Base-by-base conservation (phyloP, 2,888 invertebrate species). In the Drosophila stalkeri region DNA sequence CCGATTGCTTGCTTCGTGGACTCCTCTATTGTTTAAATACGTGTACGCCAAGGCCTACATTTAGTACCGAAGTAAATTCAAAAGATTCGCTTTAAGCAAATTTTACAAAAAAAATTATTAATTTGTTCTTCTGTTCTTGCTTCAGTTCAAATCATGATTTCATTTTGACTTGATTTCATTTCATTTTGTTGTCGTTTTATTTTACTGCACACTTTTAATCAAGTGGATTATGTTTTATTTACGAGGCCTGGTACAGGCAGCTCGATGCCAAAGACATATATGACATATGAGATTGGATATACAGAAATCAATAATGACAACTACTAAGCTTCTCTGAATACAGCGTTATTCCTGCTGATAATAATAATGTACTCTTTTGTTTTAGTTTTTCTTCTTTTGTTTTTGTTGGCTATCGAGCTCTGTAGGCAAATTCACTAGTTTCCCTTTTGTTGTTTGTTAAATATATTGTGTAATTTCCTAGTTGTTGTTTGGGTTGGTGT, bases 381-480 rank as follows among this genome's bases (percentile, higher is more conserved):
- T 33, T 31, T 33, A 1, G 1, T 12, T 31, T 33, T 31, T 27
- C 16, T 47, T 8, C 1, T 8, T 47, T 16, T 31, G n/a, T 31
- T 16, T 12, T 64, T 57, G 27, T 52, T 64, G 51, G 75, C 64
- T 51, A 76, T 73, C 72, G 67, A 76, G 81, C 81, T 64, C 72
- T 83, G 77, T 74, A 71, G 71, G 72, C 72, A 86, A 86, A 72
- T 85, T 85, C 76, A 77, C 81, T 86, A 83, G 89, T 82, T 86
- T 88, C 81, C 79, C 68, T 57, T 70, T 62, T 70, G 72, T 64
- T 49, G 49, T 66, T 77, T 66, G 55, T 71, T 75, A 65, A 72
- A 80, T 77, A 61, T 84, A 88, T 78, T 76, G 81, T 78, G 87
- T 90, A 87, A 90, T 87, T 90, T 87, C 82, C 90, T 87, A 89